These are phyloP conservation scores for Ceyx cyanopectus DNA, from an alignment of 2,113 vertebrate species.

Conservation along the genomic window DNA sequence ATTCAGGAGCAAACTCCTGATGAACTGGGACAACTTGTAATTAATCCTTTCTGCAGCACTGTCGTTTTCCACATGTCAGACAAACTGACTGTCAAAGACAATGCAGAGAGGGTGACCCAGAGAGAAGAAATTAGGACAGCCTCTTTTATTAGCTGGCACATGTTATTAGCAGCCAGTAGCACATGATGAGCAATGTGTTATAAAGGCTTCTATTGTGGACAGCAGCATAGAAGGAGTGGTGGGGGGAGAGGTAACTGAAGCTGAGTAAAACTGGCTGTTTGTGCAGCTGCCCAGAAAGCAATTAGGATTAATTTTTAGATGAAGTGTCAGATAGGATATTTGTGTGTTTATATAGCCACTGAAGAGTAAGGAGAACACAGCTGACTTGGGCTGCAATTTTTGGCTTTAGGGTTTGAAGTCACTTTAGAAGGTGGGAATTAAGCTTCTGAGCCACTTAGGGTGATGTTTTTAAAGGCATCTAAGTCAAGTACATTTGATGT, in stretches of 20 bases:
- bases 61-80: neutral
- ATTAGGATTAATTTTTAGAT: slow-evolving; percentile 56
- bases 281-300: slow-evolving; percentile 43
- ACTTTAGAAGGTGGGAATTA: slow-evolving; percentile 16
- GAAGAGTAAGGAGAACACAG: slow-evolving; percentile 13
- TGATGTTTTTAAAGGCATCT: neutral
- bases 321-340: neutral
- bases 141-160: neutral
- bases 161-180: neutral
- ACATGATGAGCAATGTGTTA: neutral
- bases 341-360: slow-evolving; percentile 22
- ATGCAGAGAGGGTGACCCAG: neutral
- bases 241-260: neutral
- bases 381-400: neutral
- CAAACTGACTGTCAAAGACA: neutral
- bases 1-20: neutral
- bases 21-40: neutral
- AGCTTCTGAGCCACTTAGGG: neutral
- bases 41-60: neutral
- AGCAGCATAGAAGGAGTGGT: neutral
- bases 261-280: slow-evolving; percentile 27
- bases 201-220: neutral
- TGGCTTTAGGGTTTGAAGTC: neutral
- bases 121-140: neutral
- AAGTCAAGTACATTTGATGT: slow-evolving; percentile 20